Percentiles rank a stretch among this genome's conserved stretches.
Conservation (phyloP, 2,113 vertebrate genomes). For the Peucedramus taeniatus region DNA sequence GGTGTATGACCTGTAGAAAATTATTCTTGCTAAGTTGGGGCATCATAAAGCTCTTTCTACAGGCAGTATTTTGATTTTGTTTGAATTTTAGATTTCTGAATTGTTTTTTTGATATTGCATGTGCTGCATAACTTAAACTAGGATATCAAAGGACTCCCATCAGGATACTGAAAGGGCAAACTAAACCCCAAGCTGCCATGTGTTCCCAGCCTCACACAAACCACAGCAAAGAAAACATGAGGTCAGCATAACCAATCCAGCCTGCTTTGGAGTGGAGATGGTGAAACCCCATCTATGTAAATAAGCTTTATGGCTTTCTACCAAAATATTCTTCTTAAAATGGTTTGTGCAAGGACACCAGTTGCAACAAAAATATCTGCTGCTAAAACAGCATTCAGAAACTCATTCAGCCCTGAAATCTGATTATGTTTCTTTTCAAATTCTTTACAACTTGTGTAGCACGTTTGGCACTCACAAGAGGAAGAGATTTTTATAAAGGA, state of each 20-base stretch:
- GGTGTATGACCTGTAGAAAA: neutral
- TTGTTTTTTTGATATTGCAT: neutral
- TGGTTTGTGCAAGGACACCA: neutral
- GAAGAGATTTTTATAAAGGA: neutral
- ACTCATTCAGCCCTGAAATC: neutral
- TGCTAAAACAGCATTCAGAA: neutral
- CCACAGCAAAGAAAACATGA: neutral
- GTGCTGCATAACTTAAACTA: neutral
- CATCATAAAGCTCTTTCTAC: neutral
- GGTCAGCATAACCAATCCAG: neutral
- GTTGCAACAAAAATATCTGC: neutral
- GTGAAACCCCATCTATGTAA: conserved; percentile 1
- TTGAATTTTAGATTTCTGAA: neutral
- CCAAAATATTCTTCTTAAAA: neutral
- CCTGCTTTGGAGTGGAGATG: neutral
- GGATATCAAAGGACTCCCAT: neutral
- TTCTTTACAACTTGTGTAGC: neutral
- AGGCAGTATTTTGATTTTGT: neutral
- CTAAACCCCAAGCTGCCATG: neutral
- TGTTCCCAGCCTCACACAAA: neutral
- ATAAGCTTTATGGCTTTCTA: neutral
- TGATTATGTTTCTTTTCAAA: neutral
- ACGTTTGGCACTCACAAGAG: neutral
- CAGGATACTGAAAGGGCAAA: neutral
- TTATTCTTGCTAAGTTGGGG: neutral